Conservation (phyloP, 2,113 vertebrate genomes). For the Oxygymnocypris stewartii region DNA sequence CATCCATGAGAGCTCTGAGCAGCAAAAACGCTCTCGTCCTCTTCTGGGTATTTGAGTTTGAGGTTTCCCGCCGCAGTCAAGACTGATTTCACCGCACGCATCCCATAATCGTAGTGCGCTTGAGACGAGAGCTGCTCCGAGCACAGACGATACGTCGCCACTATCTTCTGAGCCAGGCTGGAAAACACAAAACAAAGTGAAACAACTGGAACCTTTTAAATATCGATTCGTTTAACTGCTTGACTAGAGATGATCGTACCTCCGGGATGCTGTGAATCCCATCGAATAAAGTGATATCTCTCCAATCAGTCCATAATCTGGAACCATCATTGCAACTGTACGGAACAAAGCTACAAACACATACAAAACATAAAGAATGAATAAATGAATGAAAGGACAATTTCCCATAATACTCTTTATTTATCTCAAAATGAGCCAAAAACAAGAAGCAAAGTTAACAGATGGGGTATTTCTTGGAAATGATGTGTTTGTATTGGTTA, state of each 20-base stretch:
- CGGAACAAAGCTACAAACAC: slow-evolving; percentile 81
- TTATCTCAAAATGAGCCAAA: neutral
- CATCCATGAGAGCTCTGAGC: slow-evolving; percentile 85
- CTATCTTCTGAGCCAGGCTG: slow-evolving; percentile 91
- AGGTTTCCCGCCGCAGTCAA: slow-evolving; percentile 91
- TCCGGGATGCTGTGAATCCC: slow-evolving; percentile 92
- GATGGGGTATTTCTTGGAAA: neutral
- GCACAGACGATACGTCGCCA: slow-evolving; percentile 92
- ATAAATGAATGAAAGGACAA: neutral
- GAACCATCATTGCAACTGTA: slow-evolving; percentile 96
- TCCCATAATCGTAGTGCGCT: slow-evolving; percentile 91
- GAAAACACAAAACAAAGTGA: neutral
- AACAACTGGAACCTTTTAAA: neutral
- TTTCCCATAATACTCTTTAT: neutral
- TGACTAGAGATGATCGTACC: slow-evolving; percentile 67
- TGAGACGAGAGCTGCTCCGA: slow-evolving; percentile 93
- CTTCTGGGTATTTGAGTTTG: slow-evolving; percentile 86
- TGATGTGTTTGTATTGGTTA: slow-evolving; percentile 56
- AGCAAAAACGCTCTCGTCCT: slow-evolving; percentile 84
- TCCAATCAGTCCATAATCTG: slow-evolving; percentile 91
- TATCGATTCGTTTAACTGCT: neutral
- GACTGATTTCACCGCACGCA: slow-evolving; percentile 93
- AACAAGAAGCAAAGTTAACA: neutral
- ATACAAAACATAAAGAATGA: neutral
- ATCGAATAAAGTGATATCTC: slow-evolving; percentile 95